Percentiles rank a stretch among this genome's conserved stretches.
Conservation (phyloP, 1,140 invertebrate species). For the Pseudobourletiella spinata region DNA sequence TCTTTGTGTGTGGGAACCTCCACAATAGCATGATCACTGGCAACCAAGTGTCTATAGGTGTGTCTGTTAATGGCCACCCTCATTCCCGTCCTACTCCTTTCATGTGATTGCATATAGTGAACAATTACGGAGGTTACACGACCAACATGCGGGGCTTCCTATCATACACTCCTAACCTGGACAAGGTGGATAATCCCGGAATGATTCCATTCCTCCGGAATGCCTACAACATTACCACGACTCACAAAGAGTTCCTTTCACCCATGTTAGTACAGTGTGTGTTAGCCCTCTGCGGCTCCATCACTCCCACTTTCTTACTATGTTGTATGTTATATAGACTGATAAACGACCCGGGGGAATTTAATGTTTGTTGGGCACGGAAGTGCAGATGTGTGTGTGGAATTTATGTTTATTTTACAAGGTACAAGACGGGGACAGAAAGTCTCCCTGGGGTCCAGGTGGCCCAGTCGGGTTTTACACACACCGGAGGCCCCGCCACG, state of each 20-base stretch:
- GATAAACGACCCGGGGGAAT: no score
- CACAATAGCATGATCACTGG: no score
- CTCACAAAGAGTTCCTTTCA: neutral
- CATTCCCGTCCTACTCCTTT: no score
- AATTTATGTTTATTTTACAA: no score
- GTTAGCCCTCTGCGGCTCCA: no score
- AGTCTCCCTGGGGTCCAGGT: neutral
- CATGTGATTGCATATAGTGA: neutral
- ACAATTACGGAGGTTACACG: constrained; percentile 4
- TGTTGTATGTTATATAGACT: no score
- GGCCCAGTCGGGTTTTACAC: neutral
- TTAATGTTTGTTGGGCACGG: no score
- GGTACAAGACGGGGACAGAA: neutral
- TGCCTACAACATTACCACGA: neutral
- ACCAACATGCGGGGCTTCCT: neutral
- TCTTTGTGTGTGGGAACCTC: no score
- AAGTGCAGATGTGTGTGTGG: no score
- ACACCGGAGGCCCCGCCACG: neutral
- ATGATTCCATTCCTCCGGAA: neutral
- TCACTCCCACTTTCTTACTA: no score
- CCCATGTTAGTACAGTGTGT: neutral
- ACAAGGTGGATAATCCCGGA: constrained; percentile 5
- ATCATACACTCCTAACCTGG: neutral
- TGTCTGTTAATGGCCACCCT: no score
- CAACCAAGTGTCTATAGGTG: no score